Percentiles rank a stretch among this genome's conserved stretches.
Conservation (phyloP, 2,888 invertebrate species). For the Melitaea athalia region DNA sequence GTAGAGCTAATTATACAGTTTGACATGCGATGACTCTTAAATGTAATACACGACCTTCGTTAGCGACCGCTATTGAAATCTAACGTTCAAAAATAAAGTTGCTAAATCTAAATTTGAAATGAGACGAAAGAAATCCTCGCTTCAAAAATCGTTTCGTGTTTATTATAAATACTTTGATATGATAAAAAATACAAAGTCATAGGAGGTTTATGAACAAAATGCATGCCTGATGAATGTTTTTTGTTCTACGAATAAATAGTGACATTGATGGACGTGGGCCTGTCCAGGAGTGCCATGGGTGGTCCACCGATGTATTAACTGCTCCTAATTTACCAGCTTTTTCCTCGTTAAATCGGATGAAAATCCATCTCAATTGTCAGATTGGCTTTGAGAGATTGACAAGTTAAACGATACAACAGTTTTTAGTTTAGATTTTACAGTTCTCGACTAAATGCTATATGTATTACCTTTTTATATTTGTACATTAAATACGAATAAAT, state of each 20-base stretch:
- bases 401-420: slow-evolving; percentile 19
- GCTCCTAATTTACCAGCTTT: slow-evolving; percentile 40
- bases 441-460: not conserved
- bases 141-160: slow-evolving; percentile 7
- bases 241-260: slow-evolving; percentile 53
- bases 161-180: slow-evolving; percentile 13
- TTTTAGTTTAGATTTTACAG: slow-evolving; percentile 1
- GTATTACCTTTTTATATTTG: not conserved
- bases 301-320: slow-evolving; percentile 48
- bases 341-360: slow-evolving; percentile 37
- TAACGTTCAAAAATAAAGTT: slow-evolving; percentile 37
- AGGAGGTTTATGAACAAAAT: slow-evolving; percentile 43
- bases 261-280: slow-evolving; percentile 67
- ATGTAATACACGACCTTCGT: slow-evolving; percentile 37
- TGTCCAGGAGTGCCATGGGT: slow-evolving; percentile 46
- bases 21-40: slow-evolving; percentile 32
- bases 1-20: slow-evolving; percentile 36
- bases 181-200: slow-evolving; percentile 29
- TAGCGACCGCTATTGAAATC: slow-evolving; percentile 35
- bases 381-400: slow-evolving; percentile 34
- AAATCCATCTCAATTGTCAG: slow-evolving; percentile 40
- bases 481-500: not conserved
- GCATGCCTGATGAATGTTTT: slow-evolving; percentile 48
- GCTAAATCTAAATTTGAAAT: slow-evolving; percentile 34
- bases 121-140: slow-evolving; percentile 17